Base-by-base conservation (phyloP, 2,113 vertebrate species). In the Centropus bengalensis region DNA sequence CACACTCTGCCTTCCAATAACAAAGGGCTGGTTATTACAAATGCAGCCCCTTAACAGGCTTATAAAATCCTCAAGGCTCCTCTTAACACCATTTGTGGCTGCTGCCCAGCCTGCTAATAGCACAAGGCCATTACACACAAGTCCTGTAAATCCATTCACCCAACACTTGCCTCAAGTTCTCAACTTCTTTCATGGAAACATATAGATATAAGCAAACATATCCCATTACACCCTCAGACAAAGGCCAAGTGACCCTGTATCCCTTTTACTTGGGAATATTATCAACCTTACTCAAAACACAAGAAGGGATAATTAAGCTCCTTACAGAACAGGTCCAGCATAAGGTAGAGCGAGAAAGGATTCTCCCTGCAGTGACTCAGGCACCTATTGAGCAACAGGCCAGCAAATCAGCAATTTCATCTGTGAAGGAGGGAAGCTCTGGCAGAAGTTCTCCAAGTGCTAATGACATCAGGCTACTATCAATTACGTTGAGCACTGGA, bases 271-370 rank as follows among this genome's bases (percentile, higher is more conserved):
- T 3, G 24, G 20, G 20, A 8, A 12, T 75, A 75, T 67, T 38
- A 89, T n/a, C 62, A 86, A 16, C 32, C 23, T 9, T 10, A 55
- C 12, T 62, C 82, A 77, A 87, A 96, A 79, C 58, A 91, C 45
- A 47, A 60, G 42, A 63, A 42, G 36, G 44, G 20, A 64, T 95
- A 94, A 86, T 94, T 94, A 90, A 70, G 54, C 33, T 83, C 82
- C 45, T 95, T 74, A 91, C 38, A 80, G 54, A 93, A 90, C 87
- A 88, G 62, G 85, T 78, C 73, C 91, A 84, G 90, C 76, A 40
- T 5, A 93, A 63, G 24, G 23, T 8, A 44, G 16, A 0, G 2
- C 0, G 0, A 79, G 82, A 80, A 33, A 94, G 14, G 56, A 42
- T 78, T 90, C 85, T 88, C 55, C 28, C 40, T 28, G 16, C 30